Conservation (phyloP, 2,113 vertebrate genomes). For the Thalassarche chlororhynchos region DNA sequence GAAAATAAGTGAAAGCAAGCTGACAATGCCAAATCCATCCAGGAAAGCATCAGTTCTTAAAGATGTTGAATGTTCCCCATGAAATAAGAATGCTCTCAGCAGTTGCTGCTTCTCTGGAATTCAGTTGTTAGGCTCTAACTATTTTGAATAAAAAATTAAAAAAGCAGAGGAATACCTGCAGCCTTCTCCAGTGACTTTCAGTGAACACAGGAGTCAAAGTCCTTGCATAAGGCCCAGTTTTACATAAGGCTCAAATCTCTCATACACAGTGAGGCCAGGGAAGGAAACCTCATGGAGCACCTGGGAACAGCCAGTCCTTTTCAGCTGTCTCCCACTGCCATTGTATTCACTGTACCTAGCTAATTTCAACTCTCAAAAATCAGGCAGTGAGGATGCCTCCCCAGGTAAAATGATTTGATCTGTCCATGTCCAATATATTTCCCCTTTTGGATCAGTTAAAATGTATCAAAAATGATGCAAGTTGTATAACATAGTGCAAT, state of each 20-base stretch:
- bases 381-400: not conserved
- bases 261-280: not conserved
- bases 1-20: slow-evolving; percentile 11
- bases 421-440: not conserved
- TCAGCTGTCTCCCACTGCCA: not conserved
- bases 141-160: not conserved
- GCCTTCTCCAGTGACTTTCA: not conserved
- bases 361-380: not conserved
- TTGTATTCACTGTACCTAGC: not conserved
- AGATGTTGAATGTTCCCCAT: not conserved
- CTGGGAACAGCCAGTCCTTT: not conserved
- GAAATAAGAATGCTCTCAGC: slow-evolving; percentile 2
- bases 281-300: not conserved
- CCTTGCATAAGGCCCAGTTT: not conserved
- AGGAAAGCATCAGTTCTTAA: slow-evolving; percentile 4
- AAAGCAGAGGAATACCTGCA: not conserved
- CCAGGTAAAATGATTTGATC: not conserved
- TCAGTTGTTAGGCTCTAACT: not conserved
- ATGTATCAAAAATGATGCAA: not conserved
- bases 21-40: slow-evolving; percentile 27
- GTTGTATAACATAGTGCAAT: not conserved
- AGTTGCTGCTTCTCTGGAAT: not conserved
- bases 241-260: not conserved
- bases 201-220: not conserved
- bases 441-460: not conserved